A percentile compares a stretch with the other conserved stretches of the same genome.
Conservation (phyloP, 35 echinoderm and acorn worm genomes). For the Strongylocentrotus purpuratus region DNA sequence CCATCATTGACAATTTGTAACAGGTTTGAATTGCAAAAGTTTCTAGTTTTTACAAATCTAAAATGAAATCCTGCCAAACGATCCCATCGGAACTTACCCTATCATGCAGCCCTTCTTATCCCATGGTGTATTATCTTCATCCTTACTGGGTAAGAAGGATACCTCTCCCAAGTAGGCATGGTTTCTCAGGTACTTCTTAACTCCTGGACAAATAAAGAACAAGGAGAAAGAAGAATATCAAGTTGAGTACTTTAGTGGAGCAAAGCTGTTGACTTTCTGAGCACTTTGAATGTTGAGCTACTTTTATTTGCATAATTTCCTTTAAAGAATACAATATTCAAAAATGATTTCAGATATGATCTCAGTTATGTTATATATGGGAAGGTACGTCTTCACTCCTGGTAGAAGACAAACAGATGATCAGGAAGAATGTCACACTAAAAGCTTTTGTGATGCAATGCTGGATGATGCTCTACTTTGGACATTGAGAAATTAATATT, state of each 20-base stretch:
- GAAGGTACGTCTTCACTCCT: no score
- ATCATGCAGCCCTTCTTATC: slow-evolving; percentile 79
- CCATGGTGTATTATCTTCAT: slow-evolving; percentile 81
- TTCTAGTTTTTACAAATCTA: slow-evolving; percentile 43
- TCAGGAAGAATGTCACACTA: no score
- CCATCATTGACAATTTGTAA: slow-evolving; percentile 27
- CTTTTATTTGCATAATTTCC: no score
- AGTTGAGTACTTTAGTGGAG: background rate
- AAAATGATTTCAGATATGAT: no score
- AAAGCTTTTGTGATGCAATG: no score
- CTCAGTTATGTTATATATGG: no score
- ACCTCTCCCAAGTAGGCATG: slow-evolving; percentile 80
- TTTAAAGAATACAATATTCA: no score
- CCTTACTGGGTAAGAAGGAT: slow-evolving; percentile 66
- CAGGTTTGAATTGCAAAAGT: background rate
- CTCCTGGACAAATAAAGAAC: slow-evolving; percentile 41
- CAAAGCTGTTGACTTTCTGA: no score
- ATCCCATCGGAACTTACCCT: slow-evolving; percentile 49
- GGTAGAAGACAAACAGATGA: no score
- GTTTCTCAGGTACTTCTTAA: slow-evolving; percentile 75
- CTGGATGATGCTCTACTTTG: no score
- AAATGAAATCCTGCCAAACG: background rate
- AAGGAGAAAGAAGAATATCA: background rate
- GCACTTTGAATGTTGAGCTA: no score
- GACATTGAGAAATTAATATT: no score